A percentile compares a stretch with the other conserved stretches of the same genome.
Conservation (phyloP, 2,113 vertebrate species). For the Pyxicephalus adspersus region DNA sequence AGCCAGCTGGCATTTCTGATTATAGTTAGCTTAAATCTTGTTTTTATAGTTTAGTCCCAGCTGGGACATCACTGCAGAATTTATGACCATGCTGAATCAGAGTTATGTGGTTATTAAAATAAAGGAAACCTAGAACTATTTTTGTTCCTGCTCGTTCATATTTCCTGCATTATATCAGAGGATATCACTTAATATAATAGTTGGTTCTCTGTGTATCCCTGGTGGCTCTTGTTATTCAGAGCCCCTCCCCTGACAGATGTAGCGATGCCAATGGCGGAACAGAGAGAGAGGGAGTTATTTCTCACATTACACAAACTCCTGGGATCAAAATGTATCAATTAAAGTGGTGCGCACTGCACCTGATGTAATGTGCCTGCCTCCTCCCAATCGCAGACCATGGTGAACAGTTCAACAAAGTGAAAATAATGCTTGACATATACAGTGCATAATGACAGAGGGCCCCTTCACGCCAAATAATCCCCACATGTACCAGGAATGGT, state of each 20-base stretch:
- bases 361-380: slow-evolving; percentile 48
- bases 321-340: slow-evolving; percentile 54
- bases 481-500: no score
- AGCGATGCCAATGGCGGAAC: slow-evolving; percentile 22
- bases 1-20: no score
- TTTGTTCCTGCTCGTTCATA: neutral
- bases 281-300: neutral
- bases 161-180: slow-evolving; percentile 8
- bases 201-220: neutral
- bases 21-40: no score
- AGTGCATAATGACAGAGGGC: no score
- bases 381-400: neutral
- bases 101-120: no score
- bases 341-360: slow-evolving; percentile 41
- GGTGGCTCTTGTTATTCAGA: slow-evolving; percentile 28
- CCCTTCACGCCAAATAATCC: no score
- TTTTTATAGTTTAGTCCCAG: no score
- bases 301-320: slow-evolving; percentile 50
- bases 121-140: no score
- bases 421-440: neutral
- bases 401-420: neutral
- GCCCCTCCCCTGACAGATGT: slow-evolving; percentile 47
- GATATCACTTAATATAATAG: neutral
- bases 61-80: no score
- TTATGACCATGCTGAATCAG: no score